phyloP scores from a whole-genome alignment of 2,888 invertebrate genomes.

The Sylvicola cinctus region DNA sequence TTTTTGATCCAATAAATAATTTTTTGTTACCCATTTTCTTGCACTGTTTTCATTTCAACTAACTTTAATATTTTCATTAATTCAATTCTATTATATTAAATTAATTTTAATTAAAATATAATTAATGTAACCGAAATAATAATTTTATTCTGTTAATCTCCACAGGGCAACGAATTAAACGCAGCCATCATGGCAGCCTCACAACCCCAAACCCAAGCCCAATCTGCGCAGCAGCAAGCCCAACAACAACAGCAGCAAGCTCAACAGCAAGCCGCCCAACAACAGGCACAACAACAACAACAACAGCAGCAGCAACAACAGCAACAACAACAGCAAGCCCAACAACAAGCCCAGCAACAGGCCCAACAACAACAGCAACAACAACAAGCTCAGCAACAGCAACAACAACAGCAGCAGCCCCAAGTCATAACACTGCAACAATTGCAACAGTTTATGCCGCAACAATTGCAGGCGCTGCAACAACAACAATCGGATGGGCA shows the following conservation, averaged over 20 bases:
- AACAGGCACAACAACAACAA: conserved; percentile 11
- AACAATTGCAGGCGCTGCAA: conserved; percentile 10
- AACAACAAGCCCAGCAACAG: conserved; percentile 7
- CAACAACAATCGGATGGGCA: conserved; percentile 6
- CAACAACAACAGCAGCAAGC: conserved; percentile 3
- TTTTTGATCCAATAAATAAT: too few species aligned
- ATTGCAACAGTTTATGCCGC: conserved; percentile 12
- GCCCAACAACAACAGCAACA: conserved; percentile 1
- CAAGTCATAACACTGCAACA: conserved; percentile 12
- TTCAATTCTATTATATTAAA: neutral
- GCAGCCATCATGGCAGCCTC: conserved; percentile 12
- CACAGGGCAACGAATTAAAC: conserved; percentile 12
- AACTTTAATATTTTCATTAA: neutral
- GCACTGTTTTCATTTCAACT: neutral
- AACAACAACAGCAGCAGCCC: conserved; percentile 7
- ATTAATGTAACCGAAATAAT: too few species aligned
- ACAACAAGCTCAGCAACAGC: conserved; percentile 1
- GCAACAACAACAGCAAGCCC: conserved; percentile 7
- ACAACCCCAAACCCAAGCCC: conserved; percentile 9
- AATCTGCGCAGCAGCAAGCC: neutral
- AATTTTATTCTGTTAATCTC: too few species aligned
- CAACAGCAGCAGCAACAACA: conserved; percentile 11
- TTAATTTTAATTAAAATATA: neutral
- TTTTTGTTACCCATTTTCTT: too few species aligned
- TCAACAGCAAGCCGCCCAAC: conserved; percentile 10